These are phyloP conservation scores for Phainopepla nitens DNA, from an alignment of 2,113 vertebrate genomes.

Conservation along the genomic window DNA sequence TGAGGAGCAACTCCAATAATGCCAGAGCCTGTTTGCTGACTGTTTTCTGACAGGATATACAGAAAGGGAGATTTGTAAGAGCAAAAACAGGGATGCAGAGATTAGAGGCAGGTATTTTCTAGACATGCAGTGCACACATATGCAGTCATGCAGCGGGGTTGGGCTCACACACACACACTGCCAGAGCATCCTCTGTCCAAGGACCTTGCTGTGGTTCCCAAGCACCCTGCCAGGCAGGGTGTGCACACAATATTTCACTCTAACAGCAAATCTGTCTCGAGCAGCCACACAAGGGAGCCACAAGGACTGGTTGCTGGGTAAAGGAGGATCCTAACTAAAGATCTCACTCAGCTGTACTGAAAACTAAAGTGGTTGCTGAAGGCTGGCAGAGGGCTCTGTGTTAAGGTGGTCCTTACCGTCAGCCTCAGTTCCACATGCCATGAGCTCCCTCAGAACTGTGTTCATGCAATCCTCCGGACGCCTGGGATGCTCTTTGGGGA, in stretches of 20 bases:
- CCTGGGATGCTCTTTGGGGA: neutral
- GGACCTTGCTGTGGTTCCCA: neutral
- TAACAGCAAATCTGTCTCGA: neutral
- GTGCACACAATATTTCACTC: neutral
- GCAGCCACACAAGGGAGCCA: constrained; percentile 17
- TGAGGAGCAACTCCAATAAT: constrained; percentile 56
- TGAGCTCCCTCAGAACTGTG: neutral
- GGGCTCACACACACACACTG: neutral
- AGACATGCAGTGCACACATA: neutral
- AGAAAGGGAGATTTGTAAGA: neutral
- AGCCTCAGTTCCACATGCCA: neutral
- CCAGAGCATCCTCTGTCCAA: neutral
- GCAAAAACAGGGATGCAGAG: neutral
- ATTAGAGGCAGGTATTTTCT: neutral
- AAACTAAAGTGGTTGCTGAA: neutral
- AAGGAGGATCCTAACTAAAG: constrained; percentile 27
- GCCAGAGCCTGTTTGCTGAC: constrained; percentile 47
- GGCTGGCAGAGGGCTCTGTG: neutral
- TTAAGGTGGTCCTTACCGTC: neutral
- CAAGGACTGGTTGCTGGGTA: constrained; percentile 28
- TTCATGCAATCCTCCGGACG: neutral
- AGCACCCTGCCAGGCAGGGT: neutral
- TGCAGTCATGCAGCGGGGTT: neutral
- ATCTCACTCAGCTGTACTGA: neutral
- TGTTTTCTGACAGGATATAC: neutral